Percentiles rank a stretch among this genome's conserved stretches.
phyloP scores from a whole-genome alignment of 2,113 vertebrate species.

The Eptatretus burgeri region DNA sequence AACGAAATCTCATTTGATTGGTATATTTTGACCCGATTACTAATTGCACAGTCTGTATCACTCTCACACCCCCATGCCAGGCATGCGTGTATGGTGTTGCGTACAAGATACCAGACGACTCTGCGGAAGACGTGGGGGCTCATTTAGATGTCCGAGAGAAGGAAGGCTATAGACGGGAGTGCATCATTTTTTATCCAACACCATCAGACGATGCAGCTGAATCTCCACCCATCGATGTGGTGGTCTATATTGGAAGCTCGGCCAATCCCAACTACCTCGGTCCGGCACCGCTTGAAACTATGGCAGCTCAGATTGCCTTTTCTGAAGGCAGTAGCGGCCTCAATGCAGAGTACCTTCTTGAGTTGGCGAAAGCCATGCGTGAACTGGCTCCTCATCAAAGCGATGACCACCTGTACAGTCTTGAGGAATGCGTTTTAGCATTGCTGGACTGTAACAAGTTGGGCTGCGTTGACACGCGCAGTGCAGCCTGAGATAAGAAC shows the following conservation, averaged over 20 bases:
- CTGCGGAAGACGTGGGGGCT: constrained; percentile 55
- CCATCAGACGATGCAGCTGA: constrained; percentile 15
- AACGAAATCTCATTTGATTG: neutral
- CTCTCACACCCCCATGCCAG: constrained; percentile 15
- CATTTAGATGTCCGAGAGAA: constrained; percentile 82
- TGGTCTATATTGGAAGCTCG: constrained; percentile 59
- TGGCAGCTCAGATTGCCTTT: constrained; percentile 51
- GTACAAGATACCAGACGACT: constrained; percentile 51
- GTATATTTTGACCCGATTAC: too few species aligned
- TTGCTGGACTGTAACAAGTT: too few species aligned
- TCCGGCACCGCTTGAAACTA: constrained; percentile 65
- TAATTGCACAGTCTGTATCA: too few species aligned
- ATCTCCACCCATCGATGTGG: constrained; percentile 25
- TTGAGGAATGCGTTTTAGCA: constrained; percentile 22
- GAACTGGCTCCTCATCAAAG: constrained; percentile 46
- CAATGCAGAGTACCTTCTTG: constrained; percentile 72
- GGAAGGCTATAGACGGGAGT: constrained; percentile 50
- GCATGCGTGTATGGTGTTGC: constrained; percentile 78
- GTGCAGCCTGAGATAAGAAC: too few species aligned
- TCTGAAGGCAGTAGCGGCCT: constrained; percentile 52
- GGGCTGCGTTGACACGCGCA: too few species aligned
- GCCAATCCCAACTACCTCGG: constrained; percentile 87
- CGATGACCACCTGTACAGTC: constrained; percentile 59
- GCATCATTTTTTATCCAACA: constrained; percentile 46
- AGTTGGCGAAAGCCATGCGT: constrained; percentile 57